phyloP scores from a whole-genome alignment of 2,797 vertebrate species.

The Mareca penelope region DNA sequence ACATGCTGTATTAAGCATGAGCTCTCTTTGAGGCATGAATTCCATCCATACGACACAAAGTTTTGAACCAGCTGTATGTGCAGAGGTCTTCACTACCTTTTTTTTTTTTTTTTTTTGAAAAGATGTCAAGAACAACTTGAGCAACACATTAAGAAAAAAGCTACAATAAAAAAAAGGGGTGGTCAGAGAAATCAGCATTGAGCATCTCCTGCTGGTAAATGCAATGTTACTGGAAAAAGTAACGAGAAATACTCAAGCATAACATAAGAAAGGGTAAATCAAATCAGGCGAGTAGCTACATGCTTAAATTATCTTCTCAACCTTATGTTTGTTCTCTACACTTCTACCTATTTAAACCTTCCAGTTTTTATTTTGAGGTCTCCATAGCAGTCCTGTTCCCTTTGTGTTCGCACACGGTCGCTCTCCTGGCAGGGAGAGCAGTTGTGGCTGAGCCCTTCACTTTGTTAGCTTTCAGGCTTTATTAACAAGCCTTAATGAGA shows the following conservation, averaged over 20 bases:
- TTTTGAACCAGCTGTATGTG: not conserved
- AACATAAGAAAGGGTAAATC: not conserved
- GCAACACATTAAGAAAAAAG: not conserved
- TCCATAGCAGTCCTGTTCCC: not conserved
- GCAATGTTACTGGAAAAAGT: not conserved
- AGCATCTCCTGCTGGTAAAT: not conserved
- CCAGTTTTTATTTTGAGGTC: not conserved
- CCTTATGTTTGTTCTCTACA: not conserved
- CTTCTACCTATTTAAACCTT: not conserved
- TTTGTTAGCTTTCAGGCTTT: not conserved
- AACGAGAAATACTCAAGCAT: not conserved
- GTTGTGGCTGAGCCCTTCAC: not conserved
- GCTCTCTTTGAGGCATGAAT: not conserved
- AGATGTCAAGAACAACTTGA: not conserved
- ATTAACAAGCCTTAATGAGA: not conserved
- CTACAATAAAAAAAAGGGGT: not conserved
- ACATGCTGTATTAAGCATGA: accelerated
- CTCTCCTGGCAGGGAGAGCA: not conserved
- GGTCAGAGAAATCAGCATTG: not conserved
- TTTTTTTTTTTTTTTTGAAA: too few species aligned
- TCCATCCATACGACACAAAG: not conserved
- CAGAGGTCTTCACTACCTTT: not conserved
- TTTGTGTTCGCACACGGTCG: not conserved
- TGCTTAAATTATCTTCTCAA: not conserved
- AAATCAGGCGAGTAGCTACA: not conserved